These are phyloP conservation scores for Scaeva pyrastri DNA, from an alignment of 2,888 invertebrate species.

Conservation along the genomic window DNA sequence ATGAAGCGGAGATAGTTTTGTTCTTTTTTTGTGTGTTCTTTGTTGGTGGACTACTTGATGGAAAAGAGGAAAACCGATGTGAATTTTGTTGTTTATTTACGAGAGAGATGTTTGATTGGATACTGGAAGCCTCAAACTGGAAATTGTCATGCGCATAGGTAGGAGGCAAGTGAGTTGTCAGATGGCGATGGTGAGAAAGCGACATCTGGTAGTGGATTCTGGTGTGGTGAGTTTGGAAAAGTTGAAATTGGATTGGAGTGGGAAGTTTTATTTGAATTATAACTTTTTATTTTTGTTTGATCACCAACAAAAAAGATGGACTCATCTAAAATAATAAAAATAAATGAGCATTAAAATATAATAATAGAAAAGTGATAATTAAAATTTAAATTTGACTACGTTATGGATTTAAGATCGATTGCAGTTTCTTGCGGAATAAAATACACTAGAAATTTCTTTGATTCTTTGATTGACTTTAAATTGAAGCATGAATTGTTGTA, in stretches of 20 bases:
- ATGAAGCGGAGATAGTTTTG: conserved; percentile 26
- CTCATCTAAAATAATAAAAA: too few species aligned
- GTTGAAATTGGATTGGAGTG: neutral
- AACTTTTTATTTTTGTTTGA: neutral
- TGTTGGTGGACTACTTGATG: conserved; percentile 43
- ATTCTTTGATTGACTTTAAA: too few species aligned
- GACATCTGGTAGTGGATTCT: conserved; percentile 55
- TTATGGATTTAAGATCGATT: too few species aligned
- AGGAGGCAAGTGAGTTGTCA: conserved; percentile 58
- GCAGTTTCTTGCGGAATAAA: too few species aligned
- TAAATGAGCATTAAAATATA: too few species aligned
- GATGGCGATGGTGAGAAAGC: neutral
- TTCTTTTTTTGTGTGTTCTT: conserved; percentile 35
- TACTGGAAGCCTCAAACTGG: conserved; percentile 34
- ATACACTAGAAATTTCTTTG: too few species aligned
- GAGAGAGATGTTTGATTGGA: conserved; percentile 65
- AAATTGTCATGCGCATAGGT: conserved; percentile 54
- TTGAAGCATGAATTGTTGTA: too few species aligned
- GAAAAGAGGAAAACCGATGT: conserved; percentile 41
- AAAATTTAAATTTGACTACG: too few species aligned
- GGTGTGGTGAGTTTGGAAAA: conserved; percentile 38
- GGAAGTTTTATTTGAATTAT: neutral
- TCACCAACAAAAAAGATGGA: too few species aligned
- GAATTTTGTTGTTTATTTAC: conserved; percentile 72
- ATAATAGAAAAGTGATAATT: too few species aligned